Base-by-base conservation (phyloP, 2,888 invertebrate species). In the Hydraecia micacea region DNA sequence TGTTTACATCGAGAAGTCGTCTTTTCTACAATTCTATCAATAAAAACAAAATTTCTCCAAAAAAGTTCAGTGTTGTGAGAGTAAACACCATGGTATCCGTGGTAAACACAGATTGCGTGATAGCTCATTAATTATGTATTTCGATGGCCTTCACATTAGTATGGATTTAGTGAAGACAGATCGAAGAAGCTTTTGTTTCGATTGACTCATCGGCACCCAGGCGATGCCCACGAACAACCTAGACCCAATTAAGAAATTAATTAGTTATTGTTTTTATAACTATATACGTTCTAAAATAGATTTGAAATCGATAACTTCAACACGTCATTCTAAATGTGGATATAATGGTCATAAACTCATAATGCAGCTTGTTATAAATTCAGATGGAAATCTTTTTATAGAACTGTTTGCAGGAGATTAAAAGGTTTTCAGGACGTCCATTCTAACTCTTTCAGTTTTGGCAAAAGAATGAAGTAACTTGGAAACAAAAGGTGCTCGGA, bases 161-260 rank as follows among this genome's bases (percentile, higher is more conserved):
- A 87, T 84, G 73, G 66, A 79, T 77, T 72, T 77, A 69, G 72
- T 75, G 77, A 80, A 75, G 79, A 85, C 62, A 73, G 67, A 49
- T 76, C 63, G 62, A 65, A 75, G 72, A 83, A 80, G 81, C 86
- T 81, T 85, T 87, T 85, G 83, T 85, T 71, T 80, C 58, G 75
- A 75, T 87, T 88, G 86, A 89, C 75, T 88, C 88, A 89, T 86
- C 81, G 25, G 72, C 86, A 73, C 86, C 81, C 73, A 83, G 72
- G 62, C 66, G 63, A 65, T 58, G 55, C 88, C 88, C 80, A 86
- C 83, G 58, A 15, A 11, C 77, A 79, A 79, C 88, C 86, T 85
- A 89, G 83, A 88, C 85, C 87, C 72, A 66, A 74, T 79, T 79
- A 76, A 72, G 55, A 76, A 80, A 85, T 71, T 77, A 83, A 83